These are phyloP conservation scores for Punctoribates punctum DNA, from an alignment of 2,888 invertebrate species.

Conservation along the genomic window DNA sequence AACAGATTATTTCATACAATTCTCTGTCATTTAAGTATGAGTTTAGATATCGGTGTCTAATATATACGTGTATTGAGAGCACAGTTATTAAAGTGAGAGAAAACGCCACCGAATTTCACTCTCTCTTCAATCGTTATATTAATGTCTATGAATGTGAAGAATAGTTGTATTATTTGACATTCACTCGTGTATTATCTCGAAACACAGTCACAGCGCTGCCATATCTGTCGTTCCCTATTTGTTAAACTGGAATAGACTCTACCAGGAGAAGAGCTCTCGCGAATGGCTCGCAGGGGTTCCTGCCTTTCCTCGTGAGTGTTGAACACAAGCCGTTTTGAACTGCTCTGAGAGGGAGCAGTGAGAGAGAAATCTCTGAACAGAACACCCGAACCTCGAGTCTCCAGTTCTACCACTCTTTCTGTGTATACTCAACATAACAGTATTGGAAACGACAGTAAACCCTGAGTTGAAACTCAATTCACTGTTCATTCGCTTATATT, in stretches of 20 bases:
- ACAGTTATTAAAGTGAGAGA: background rate
- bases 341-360: background rate
- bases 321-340: conserved; percentile 13
- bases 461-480: background rate
- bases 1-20: background rate
- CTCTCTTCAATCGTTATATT: conserved; percentile 7
- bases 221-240: background rate
- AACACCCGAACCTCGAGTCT: background rate
- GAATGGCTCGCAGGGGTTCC: conserved; percentile 33
- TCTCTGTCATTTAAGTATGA: background rate
- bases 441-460: background rate
- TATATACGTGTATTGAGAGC: background rate
- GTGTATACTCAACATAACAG: background rate
- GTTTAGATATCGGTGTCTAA: background rate
- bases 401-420: background rate
- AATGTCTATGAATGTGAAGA: conserved; percentile 3
- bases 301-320: conserved; percentile 15
- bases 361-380: conserved; percentile 1
- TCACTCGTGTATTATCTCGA: conserved; percentile 11
- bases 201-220: background rate
- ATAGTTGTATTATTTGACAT: conserved; percentile 22
- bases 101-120: conserved; percentile 1
- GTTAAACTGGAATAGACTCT: conserved; percentile 14
- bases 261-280: conserved; percentile 17
- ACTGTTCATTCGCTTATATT: background rate